These are phyloP conservation scores for Corythaixoides concolor DNA, from an alignment of 2,113 vertebrate genomes.

Conservation along the genomic window DNA sequence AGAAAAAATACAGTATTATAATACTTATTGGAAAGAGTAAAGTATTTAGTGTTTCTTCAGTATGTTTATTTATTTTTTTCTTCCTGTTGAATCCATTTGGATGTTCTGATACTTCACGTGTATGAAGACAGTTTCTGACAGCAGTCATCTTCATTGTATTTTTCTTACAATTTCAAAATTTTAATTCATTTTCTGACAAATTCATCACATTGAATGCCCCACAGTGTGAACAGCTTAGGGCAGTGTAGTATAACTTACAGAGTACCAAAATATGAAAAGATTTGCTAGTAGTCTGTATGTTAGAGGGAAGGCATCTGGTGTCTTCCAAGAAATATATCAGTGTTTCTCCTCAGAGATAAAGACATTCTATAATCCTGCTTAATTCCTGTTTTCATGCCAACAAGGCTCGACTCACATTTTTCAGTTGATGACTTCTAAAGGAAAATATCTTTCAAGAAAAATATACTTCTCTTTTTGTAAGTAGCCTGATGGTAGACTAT, in stretches of 20 bases:
- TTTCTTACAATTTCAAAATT: neutral
- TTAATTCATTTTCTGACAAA: neutral
- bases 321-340: fast-evolving
- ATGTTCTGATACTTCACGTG: neutral
- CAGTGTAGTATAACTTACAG: neutral
- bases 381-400: neutral
- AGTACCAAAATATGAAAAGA: neutral
- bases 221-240: neutral
- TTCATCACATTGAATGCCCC: neutral
- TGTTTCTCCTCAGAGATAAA: neutral
- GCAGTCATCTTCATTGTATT: neutral
- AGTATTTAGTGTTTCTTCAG: neutral
- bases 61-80: neutral
- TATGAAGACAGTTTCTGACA: neutral
- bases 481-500: neutral
- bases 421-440: neutral
- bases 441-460: neutral
- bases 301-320: neutral
- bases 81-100: neutral
- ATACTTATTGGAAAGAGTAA: neutral
- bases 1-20: neutral
- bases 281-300: neutral
- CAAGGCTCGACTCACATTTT: neutral
- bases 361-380: neutral
- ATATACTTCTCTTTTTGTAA: neutral